Conservation (phyloP, 2,113 vertebrate species). For the Myotis lucifugus region DNA sequence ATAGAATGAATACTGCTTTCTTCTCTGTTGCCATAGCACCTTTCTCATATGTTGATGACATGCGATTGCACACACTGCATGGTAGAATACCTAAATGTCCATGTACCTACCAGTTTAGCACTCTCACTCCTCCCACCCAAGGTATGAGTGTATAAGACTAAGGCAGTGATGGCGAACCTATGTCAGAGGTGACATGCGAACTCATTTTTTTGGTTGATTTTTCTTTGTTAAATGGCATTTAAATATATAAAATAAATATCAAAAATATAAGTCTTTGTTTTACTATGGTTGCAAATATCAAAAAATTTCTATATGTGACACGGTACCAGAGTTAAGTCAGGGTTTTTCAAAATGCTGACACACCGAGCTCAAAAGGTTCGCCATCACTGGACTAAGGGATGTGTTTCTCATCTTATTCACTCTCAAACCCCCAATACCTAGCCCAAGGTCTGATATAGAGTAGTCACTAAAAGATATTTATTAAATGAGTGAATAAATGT, state of each 20-base stretch:
- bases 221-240: no score
- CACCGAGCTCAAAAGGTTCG: no score
- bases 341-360: no score
- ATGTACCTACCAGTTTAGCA: neutral
- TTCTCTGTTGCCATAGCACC: neutral
- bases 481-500: neutral
- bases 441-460: neutral
- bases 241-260: no score
- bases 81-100: neutral
- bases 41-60: neutral
- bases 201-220: no score
- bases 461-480: neutral
- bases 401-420: neutral
- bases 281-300: no score
- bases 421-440: neutral
- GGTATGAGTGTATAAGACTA: neutral
- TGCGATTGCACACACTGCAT: neutral
- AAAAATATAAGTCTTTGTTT: no score
- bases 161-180: no score
- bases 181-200: no score
- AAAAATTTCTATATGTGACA: no score
- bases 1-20: neutral
- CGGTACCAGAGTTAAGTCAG: no score
- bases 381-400: neutral
- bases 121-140: accelerated